phyloP scores from a whole-genome alignment of 1,140 invertebrate species.

The Bradynema listronoti region DNA sequence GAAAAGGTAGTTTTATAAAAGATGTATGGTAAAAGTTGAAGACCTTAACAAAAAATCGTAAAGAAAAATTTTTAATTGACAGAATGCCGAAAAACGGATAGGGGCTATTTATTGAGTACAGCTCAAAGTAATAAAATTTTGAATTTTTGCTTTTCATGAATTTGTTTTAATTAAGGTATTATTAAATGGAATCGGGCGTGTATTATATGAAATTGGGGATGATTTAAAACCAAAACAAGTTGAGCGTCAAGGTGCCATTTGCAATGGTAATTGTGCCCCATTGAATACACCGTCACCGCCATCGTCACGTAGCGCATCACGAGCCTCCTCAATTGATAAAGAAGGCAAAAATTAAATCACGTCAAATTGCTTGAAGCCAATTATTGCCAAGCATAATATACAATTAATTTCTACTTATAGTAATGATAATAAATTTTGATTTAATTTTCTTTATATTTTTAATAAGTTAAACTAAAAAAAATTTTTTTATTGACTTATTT shows the following conservation, averaged over 20 bases:
- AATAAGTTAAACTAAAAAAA: no score
- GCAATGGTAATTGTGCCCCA: conserved; percentile 49
- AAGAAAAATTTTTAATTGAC: conserved; percentile 1
- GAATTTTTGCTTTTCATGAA: conserved; percentile 12
- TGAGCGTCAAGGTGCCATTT: conserved; percentile 53
- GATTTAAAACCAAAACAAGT: conserved; percentile 43
- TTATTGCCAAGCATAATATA: no score
- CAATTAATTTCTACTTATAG: no score
- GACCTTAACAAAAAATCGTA: neutral
- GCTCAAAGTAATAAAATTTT: neutral
- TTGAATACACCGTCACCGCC: conserved; percentile 3
- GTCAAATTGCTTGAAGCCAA: no score
- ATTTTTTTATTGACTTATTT: no score
- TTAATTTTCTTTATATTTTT: no score
- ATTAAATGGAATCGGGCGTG: conserved; percentile 50
- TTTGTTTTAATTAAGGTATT: conserved; percentile 38
- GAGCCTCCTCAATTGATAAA: neutral
- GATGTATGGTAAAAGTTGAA: neutral
- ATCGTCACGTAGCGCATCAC: neutral
- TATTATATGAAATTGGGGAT: conserved; percentile 47
- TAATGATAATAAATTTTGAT: no score
- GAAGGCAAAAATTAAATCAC: neutral
- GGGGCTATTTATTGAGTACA: neutral
- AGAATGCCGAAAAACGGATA: neutral
- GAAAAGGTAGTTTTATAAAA: conserved; percentile 6